phyloP scores from a whole-genome alignment of 2,888 invertebrate species.

The Slavum lentiscoides region DNA sequence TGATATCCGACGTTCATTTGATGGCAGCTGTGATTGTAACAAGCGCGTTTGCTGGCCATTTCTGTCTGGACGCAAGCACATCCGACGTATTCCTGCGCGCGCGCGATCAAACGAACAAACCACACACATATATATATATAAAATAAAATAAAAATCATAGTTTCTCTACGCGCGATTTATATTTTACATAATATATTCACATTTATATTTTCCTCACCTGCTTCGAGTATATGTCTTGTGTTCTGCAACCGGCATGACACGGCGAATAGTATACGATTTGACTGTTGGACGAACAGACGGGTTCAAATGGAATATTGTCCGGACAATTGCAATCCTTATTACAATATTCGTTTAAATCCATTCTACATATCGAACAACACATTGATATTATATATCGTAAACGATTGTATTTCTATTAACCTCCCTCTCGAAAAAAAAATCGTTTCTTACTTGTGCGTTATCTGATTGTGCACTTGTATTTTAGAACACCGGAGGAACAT shows the following conservation, averaged over 20 bases:
- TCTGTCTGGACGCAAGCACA: constrained; percentile 65
- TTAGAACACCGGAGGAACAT: constrained; percentile 63
- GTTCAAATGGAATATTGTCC: constrained; percentile 64
- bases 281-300: constrained; percentile 67
- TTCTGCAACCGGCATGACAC: constrained; percentile 73
- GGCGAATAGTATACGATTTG: constrained; percentile 70
- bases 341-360: constrained; percentile 62
- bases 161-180: no score
- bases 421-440: no score
- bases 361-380: constrained; percentile 55
- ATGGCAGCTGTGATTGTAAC: constrained; percentile 61
- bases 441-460: constrained; percentile 55
- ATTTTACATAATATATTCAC: no score
- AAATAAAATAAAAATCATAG: no score
- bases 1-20: constrained; percentile 60
- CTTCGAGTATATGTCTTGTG: constrained; percentile 44
- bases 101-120: no score
- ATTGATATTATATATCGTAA: background rate
- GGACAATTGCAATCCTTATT: constrained; percentile 65
- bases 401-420: no score
- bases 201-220: background rate
- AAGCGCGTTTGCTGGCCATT: constrained; percentile 64
- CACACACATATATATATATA: no score
- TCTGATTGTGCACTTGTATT: constrained; percentile 62
- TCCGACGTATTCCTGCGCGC: constrained; percentile 60